Conservation (phyloP, 2,113 vertebrate genomes). For the Oncorhynchus mykiss region DNA sequence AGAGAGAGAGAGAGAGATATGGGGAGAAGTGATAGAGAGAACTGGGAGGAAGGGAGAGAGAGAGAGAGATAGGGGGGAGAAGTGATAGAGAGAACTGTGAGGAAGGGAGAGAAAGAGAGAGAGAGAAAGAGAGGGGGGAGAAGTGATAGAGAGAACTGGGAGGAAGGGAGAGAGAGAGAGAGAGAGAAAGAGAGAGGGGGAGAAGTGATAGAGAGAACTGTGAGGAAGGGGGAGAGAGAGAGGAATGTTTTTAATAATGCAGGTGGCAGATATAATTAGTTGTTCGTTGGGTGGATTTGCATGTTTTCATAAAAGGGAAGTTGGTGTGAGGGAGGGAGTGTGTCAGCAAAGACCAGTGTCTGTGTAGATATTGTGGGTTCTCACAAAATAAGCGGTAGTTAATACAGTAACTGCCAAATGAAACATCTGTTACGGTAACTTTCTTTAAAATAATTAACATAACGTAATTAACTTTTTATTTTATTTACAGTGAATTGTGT, state of each 20-base stretch:
- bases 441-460: no score
- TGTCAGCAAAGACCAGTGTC: not conserved
- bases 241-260: not conserved
- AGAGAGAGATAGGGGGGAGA: no score
- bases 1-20: not conserved
- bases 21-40: no score
- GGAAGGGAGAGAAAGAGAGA: no score
- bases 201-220: not conserved
- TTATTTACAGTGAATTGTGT: no score
- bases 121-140: not conserved
- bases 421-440: not conserved
- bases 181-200: not conserved
- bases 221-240: not conserved
- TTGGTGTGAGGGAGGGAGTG: slow-evolving; percentile 46
- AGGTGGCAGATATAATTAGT: slow-evolving; percentile 80
- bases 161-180: not conserved
- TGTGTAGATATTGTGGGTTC: not conserved
- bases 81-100: no score
- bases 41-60: no score
- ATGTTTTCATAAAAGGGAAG: slow-evolving; percentile 80
- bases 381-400: not conserved
- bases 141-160: not conserved
- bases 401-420: not conserved
- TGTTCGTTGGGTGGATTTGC: slow-evolving; percentile 79
- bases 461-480: no score